Base-by-base conservation (phyloP, 2,797 vertebrate species). In the Hozukius guyotensis region DNA sequence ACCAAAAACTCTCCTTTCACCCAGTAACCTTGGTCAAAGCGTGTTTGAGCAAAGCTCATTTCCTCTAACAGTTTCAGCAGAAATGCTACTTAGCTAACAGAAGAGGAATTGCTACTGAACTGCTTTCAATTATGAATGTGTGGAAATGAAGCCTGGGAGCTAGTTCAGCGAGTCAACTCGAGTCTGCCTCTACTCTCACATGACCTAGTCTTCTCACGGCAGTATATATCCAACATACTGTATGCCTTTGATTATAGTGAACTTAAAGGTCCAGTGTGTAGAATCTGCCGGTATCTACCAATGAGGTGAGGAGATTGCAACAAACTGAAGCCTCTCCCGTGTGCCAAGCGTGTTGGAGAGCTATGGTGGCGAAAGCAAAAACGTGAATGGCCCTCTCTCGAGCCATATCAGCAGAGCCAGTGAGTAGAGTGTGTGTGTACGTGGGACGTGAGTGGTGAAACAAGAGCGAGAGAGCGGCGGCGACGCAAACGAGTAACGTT, bases 111-210 rank as follows among this genome's bases (percentile, higher is more conserved):
- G 24, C 32, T 32, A 18, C 24, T 64, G 8, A 61, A 27, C 18
- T 56, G 72, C n/a, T 70, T 80, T 78, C 24, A 74, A 18, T 74
- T 32, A 49, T 36, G 42, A 36, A 77, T 64, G 38, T 55, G 25
- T 59, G 20, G 24, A 77, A 63, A 38, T 62, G 2, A 36, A 52
- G 8, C 1, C 25, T 72, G 16, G 29, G 34, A 64, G 36, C 12
- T 64, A 27, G 5, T 64, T 65, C 24, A 71, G 52, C 3, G 4
- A 46, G 61, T 66, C 24, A 71, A 29, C 2, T 60, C 0, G 2
- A 80, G 31, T 73, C 59, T 59, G 38, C 67, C 46, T 63, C 46
- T 22, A 20, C 34, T 52, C 29, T 63, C 59, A 55, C 38, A 22
- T 27, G 7, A 16, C 42, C 46, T 32, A 61, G 29, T 53, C 64